Conservation (phyloP, 2,797 vertebrate genomes). For the Masticophis lateralis region DNA sequence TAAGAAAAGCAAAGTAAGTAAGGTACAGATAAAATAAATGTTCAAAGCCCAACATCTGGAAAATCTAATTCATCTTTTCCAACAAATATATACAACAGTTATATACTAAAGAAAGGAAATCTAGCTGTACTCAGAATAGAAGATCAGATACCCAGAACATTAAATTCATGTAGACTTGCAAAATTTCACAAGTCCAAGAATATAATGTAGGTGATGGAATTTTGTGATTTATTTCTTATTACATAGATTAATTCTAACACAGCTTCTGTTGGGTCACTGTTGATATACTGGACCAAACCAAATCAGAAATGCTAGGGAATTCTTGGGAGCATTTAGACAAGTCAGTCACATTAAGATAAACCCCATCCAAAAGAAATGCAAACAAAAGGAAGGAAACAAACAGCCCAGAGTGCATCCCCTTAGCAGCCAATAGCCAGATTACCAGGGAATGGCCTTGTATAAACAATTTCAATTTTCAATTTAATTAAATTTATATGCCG, state of each 20-base stretch:
- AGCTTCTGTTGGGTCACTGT: neutral
- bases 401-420: neutral
- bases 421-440: neutral
- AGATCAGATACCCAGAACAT: neutral
- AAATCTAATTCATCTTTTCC: neutral
- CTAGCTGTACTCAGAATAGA: neutral
- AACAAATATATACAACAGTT: neutral
- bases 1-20: neutral
- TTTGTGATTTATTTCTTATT: neutral
- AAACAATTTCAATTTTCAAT: neutral
- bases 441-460: neutral
- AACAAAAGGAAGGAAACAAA: neutral
- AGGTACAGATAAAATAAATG: neutral
- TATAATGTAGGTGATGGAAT: neutral
- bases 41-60: neutral
- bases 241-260: neutral
- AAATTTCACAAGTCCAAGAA: neutral
- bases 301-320: neutral
- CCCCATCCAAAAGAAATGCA: neutral
- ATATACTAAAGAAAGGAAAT: neutral
- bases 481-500: too few relatives aligned
- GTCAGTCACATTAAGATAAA: neutral
- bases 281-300: neutral
- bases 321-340: neutral
- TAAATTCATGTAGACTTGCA: neutral